phyloP scores from a whole-genome alignment of 2,888 invertebrate species.

The Drosophila atroscutellata region DNA sequence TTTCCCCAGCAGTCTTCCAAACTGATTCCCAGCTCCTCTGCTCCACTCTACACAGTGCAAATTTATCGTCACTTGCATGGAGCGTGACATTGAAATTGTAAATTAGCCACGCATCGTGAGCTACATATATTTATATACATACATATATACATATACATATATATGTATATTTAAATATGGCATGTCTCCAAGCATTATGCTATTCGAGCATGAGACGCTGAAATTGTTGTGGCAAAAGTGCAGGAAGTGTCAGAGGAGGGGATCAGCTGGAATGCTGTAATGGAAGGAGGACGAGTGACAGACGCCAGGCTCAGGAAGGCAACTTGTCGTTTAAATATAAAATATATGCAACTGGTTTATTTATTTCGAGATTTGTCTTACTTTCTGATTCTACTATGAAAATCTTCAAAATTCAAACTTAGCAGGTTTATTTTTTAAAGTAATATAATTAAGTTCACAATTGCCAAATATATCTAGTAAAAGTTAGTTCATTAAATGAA shows the following conservation, averaged over 20 bases:
- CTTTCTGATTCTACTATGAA: too few relatives aligned
- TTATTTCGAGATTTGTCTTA: background rate
- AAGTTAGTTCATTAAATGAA: too few relatives aligned
- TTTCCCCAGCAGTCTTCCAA: conserved; percentile 22
- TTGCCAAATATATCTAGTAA: too few relatives aligned
- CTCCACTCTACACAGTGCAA: conserved; percentile 55
- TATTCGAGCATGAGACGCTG: conserved; percentile 24
- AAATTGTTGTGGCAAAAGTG: conserved; percentile 22
- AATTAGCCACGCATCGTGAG: conserved; percentile 78
- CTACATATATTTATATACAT: conserved; percentile 1
- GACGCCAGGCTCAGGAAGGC: conserved; percentile 26
- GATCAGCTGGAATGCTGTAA: background rate
- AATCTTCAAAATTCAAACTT: too few relatives aligned
- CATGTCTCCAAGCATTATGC: conserved; percentile 31
- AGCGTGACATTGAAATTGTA: conserved; percentile 83
- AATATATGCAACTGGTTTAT: background rate
- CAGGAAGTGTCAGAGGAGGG: conserved; percentile 15
- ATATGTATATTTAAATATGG: conserved; percentile 14
- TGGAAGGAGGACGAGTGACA: background rate
- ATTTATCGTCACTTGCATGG: conserved; percentile 81
- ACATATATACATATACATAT: background rate
- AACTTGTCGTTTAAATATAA: background rate
- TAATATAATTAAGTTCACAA: too few relatives aligned
- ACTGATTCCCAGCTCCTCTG: background rate
- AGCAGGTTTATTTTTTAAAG: too few relatives aligned